Evolutionary conservation across 2,888 invertebrate genomes (phyloP).

Genomic region (Keiferia lycopersicella): DNA sequence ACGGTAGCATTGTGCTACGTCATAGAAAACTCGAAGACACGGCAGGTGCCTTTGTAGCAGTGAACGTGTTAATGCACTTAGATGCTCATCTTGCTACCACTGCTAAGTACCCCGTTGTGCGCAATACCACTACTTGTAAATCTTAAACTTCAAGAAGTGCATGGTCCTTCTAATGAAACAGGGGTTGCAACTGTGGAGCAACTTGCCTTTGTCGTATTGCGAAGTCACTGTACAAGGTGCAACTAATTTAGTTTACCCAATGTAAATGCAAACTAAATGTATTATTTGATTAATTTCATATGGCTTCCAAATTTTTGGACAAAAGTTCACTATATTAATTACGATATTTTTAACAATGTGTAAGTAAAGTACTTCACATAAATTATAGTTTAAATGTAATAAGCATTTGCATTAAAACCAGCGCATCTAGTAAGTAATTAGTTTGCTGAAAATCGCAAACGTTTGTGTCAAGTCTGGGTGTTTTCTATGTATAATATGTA

Average conservation of each 20-base stretch:
- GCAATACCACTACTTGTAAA: conserved; percentile 12
- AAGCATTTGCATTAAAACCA: too few species aligned
- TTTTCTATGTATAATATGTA: too few species aligned
- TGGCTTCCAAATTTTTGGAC: too few species aligned
- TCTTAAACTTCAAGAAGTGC: conserved; percentile 14
- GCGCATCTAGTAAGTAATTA: too few species aligned
- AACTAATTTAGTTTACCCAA: not conserved
- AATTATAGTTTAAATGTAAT: too few species aligned
- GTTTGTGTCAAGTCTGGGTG: too few species aligned
- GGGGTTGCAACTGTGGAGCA: conserved; percentile 1
- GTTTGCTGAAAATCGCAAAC: too few species aligned
- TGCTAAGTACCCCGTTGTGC: conserved; percentile 13
- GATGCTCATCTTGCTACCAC: conserved; percentile 8
- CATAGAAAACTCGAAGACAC: not conserved
- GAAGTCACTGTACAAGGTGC: not conserved
- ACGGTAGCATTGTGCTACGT: not conserved
- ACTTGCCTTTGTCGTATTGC: not conserved
- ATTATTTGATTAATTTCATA: too few species aligned
- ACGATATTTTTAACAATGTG: too few species aligned
- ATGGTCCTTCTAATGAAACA: conserved; percentile 8
- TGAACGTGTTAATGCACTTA: conserved; percentile 15
- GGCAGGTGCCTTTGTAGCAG: not conserved
- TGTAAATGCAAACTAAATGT: not conserved
- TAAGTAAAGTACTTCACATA: too few species aligned
- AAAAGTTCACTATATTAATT: too few species aligned